Percentiles rank a stretch among this genome's conserved stretches.
These are phyloP conservation scores for Oxyscelio sp. DNA, from an alignment of 2,888 invertebrate genomes.

Conservation along the genomic window DNA sequence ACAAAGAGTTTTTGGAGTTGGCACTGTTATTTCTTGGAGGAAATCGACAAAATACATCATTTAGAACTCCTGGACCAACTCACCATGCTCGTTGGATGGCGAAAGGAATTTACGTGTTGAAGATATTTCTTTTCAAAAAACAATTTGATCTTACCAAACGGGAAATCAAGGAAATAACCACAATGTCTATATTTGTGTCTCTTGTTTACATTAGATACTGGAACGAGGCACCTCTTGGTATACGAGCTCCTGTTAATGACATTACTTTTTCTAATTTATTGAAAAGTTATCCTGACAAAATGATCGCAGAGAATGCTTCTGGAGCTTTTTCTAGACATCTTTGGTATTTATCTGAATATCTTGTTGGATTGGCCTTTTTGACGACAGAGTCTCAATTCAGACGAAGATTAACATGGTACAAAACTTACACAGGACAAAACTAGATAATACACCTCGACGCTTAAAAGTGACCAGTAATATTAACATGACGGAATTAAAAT, in stretches of 20 bases:
- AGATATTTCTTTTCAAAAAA: conserved; percentile 37
- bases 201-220: conserved; percentile 6
- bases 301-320: not conserved
- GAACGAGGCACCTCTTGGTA: conserved; percentile 10
- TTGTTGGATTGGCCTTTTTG: too few relatives aligned
- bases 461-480: too few relatives aligned
- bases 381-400: too few relatives aligned
- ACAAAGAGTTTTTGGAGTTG: conserved; percentile 39
- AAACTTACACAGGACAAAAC: too few relatives aligned
- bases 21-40: conserved; percentile 26
- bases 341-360: conserved; percentile 24
- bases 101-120: conserved; percentile 30
- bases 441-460: too few relatives aligned
- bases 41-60: conserved; percentile 6
- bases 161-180: conserved; percentile 1
- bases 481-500: too few relatives aligned
- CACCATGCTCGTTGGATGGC: conserved; percentile 40
- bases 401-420: too few relatives aligned
- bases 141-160: conserved; percentile 20
- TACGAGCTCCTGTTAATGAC: conserved; percentile 5
- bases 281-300: not conserved
- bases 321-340: conserved; percentile 13
- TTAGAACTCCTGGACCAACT: conserved; percentile 33
- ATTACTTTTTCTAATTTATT: conserved; percentile 10
- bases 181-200: conserved; percentile 13